Percentiles rank a stretch among this genome's conserved stretches.
Evolutionary conservation across 2,113 vertebrate species (phyloP).

Genomic region (mouse (Mus musculus)): GRCm39 chr8:22773001-22773500

Average conservation of each 20-base stretch:
- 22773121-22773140: neutral
- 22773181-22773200: neutral
- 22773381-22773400: neutral
- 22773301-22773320: neutral
- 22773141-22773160: constrained; percentile 48
- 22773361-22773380: neutral
- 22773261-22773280: neutral
- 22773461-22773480: neutral
- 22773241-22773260: neutral
- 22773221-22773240: neutral
- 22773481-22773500: neutral
- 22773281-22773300: neutral
- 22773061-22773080: neutral
- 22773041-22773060: too few species aligned
- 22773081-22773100: neutral
- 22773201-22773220: constrained; percentile 28
- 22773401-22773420: neutral
- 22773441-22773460: neutral
- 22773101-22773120: neutral
- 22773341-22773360: accelerated
- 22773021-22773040: too few species aligned
- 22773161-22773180: constrained; percentile 18
- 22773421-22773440: neutral
- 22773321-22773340: neutral
- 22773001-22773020: too few species aligned